These are phyloP conservation scores for Xenopus borealis DNA, from an alignment of 2,113 vertebrate species.

Conservation along the genomic window DNA sequence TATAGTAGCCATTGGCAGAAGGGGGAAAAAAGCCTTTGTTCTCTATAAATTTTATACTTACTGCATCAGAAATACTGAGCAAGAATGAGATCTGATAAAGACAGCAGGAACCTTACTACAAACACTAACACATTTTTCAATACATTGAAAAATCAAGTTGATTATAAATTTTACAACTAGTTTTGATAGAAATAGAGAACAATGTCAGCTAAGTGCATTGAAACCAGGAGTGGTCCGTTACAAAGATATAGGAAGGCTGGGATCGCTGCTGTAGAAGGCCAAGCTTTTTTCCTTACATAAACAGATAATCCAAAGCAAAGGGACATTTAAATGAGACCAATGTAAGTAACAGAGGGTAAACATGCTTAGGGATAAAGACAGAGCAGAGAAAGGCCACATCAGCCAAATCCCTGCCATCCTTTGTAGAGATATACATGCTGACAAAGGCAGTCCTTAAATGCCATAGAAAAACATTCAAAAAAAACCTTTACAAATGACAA, in stretches of 20 bases:
- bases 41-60: no score
- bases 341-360: slow-evolving; percentile 67
- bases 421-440: slow-evolving; percentile 73
- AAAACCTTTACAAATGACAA: slow-evolving; percentile 78
- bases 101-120: no score
- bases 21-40: no score
- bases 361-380: slow-evolving; percentile 73
- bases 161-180: no score
- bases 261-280: slow-evolving; percentile 65
- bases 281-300: slow-evolving; percentile 56
- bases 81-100: no score
- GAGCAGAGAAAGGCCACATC: slow-evolving; percentile 53
- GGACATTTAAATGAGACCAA: slow-evolving; percentile 64
- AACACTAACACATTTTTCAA: no score
- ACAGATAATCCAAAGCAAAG: slow-evolving; percentile 62
- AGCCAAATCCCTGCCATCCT: slow-evolving; percentile 38
- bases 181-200: no score
- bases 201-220: no score
- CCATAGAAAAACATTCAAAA: slow-evolving; percentile 61
- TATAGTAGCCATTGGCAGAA: no score
- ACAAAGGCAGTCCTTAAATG: slow-evolving; percentile 71
- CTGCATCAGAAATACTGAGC: no score
- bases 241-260: slow-evolving; percentile 41
- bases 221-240: no score
- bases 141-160: no score